Evolutionary conservation across 1,140 invertebrate genomes (phyloP).

Genomic region (Macrosteles quadrilineatus): DNA sequence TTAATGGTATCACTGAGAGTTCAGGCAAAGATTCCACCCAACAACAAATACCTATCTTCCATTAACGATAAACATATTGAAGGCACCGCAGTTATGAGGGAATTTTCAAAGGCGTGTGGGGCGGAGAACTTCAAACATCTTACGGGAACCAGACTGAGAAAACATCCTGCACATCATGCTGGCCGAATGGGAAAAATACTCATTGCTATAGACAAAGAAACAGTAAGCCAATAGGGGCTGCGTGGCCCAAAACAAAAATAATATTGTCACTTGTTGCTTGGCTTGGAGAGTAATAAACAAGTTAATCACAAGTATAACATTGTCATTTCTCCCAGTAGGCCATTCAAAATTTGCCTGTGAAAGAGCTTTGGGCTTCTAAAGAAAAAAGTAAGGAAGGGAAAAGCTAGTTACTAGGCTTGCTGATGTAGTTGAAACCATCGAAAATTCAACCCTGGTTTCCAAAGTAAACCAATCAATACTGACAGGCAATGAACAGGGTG

Average conservation of each 20-base stretch:
- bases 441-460: slow-evolving; percentile 12
- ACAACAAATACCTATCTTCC: too few relatives aligned
- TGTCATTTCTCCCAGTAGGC: slow-evolving; percentile 27
- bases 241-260: slow-evolving; percentile 20
- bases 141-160: too few relatives aligned
- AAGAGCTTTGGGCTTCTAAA: slow-evolving; percentile 27
- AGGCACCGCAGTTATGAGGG: too few relatives aligned
- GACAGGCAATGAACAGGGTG: slow-evolving; percentile 1
- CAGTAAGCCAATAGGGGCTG: too few relatives aligned
- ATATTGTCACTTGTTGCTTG: background rate
- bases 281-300: slow-evolving; percentile 16
- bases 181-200: too few relatives aligned
- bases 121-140: too few relatives aligned
- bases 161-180: too few relatives aligned
- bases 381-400: background rate
- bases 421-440: slow-evolving; percentile 18
- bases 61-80: too few relatives aligned
- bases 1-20: too few relatives aligned
- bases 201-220: too few relatives aligned
- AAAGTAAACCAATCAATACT: slow-evolving; percentile 20
- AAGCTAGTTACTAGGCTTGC: slow-evolving; percentile 20
- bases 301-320: background rate
- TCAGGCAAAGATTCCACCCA: too few relatives aligned
- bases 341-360: slow-evolving; percentile 31
- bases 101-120: too few relatives aligned